Evolutionary conservation across 2,113 vertebrate species (phyloP).

Genomic region (Sardina pilchardus): DNA sequence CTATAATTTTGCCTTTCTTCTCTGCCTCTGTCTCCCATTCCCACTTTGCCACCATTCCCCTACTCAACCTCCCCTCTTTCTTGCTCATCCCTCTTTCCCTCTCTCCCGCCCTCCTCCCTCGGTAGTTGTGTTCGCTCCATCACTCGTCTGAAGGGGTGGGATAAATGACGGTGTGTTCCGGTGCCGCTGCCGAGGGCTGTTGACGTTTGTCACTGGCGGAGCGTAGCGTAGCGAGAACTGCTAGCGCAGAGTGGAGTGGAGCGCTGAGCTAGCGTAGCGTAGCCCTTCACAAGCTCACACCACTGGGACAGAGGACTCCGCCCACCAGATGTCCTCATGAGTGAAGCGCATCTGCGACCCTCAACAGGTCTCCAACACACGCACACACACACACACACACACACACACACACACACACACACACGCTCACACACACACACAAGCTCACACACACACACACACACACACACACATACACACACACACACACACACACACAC

Average conservation of each 20-base stretch:
- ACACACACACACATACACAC: neutral
- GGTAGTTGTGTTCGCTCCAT: constrained; percentile 29
- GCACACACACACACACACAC: neutral
- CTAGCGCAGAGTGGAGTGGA: neutral
- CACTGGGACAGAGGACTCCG: neutral
- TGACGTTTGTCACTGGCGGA: neutral
- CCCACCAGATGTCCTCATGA: neutral
- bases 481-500: neutral
- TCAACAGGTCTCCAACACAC: neutral
- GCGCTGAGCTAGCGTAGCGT: neutral
- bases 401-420: neutral
- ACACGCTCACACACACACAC: neutral
- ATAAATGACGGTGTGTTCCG: neutral
- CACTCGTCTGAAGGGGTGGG: constrained; percentile 35
- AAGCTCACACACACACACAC: neutral
- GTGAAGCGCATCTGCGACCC: neutral
- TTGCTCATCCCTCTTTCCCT: constrained; percentile 33
- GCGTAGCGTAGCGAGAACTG: neutral
- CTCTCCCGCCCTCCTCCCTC: constrained; percentile 2
- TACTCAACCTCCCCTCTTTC: neutral
- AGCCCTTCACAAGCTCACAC: neutral
- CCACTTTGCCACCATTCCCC: neutral
- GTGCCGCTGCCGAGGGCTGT: neutral
- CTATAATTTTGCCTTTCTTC: no score
- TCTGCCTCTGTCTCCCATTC: neutral